Evolutionary conservation across 2,797 vertebrate species (phyloP), one percentile per base, ranked within the genome.

Genomic region (Limosa lapponica): DNA sequence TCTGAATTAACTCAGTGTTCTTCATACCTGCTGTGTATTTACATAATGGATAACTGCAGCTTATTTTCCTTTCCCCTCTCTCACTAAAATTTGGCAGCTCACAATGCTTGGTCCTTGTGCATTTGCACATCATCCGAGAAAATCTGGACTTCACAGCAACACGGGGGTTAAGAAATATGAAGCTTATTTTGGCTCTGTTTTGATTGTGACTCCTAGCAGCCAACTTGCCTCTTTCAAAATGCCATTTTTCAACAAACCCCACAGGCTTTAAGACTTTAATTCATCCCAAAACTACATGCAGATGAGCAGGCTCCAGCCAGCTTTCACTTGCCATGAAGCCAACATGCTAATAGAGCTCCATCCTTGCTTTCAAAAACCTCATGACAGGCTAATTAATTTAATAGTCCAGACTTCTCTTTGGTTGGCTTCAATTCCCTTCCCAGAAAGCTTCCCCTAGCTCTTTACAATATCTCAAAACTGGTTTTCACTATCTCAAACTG

Each of bases 231-330:
- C 81, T 82, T 95, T 87, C 64, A 94, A 91, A 96, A 90, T 65
- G 75, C 72, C 69, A 91, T 94, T 96, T 96, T 97, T 91, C 91
- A 95, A 72, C 70, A 90, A 93, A 91, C 65, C 75, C 69, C 92
- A 66, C 58, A 39, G 74, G 85, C n/a, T 91, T 81, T 69, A 80
- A 93, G 81, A 78, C 74, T 91, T 88, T 67, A 94, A 95, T 95
- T 90, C 73, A 92, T 95, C 81, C 79, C 61, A 28, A 95, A 97
- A 96, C 61, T 64, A 90, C 78, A 92, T 46, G 83, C 94, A 94
- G 84, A 95, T 94, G 81, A 94, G 55, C 61, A 75, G 83, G 75
- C 66, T 90, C 73, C 93, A 93, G 95, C 64, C 94, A 95, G 87
- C 65, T 93, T 91, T 84, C 62, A 54, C 34, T 96, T 67, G 55